Conservation (phyloP, 2,888 invertebrate genomes). For the Cacoxenus indagator region DNA sequence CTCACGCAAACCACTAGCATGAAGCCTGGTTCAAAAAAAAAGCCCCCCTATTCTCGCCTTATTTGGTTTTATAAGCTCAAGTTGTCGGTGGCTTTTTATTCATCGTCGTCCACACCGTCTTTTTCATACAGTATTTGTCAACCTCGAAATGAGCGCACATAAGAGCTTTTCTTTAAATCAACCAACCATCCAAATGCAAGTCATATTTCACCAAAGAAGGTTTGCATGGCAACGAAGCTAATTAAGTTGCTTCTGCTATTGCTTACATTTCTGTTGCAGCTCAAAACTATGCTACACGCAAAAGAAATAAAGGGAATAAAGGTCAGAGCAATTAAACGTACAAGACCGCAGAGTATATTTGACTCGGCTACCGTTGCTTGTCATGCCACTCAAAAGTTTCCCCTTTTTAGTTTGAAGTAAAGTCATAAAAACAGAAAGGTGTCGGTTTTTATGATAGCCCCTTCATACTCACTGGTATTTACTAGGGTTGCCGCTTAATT, state of each 20-base stretch:
- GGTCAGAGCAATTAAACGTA: conserved; percentile 70
- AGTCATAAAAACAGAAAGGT: conserved; percentile 51
- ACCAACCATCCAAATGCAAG: background rate
- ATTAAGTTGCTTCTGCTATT: conserved; percentile 37
- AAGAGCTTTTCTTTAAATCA: background rate
- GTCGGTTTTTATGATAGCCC: conserved; percentile 14
- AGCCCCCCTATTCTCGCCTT: no score
- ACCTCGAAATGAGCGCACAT: background rate
- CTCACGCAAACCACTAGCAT: background rate
- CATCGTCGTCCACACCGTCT: background rate
- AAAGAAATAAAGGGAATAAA: conserved; percentile 29
- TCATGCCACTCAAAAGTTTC: background rate
- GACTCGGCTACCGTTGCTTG: background rate
- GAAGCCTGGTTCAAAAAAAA: no score
- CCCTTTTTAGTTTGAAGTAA: conserved; percentile 31
- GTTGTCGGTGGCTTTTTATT: background rate
- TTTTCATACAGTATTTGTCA: background rate
- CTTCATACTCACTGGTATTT: conserved; percentile 12
- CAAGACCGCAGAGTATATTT: conserved; percentile 25
- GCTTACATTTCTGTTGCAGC: conserved; percentile 24
- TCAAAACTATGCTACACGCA: background rate
- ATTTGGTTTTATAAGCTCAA: background rate
- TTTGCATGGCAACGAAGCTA: conserved; percentile 41
- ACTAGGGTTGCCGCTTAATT: conserved; percentile 10
- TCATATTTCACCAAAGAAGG: background rate